Percentiles rank a stretch among this genome's conserved stretches.
Evolutionary conservation across 2,797 vertebrate genomes (phyloP).

Genomic region (Lepilemur septentrionalis): DNA sequence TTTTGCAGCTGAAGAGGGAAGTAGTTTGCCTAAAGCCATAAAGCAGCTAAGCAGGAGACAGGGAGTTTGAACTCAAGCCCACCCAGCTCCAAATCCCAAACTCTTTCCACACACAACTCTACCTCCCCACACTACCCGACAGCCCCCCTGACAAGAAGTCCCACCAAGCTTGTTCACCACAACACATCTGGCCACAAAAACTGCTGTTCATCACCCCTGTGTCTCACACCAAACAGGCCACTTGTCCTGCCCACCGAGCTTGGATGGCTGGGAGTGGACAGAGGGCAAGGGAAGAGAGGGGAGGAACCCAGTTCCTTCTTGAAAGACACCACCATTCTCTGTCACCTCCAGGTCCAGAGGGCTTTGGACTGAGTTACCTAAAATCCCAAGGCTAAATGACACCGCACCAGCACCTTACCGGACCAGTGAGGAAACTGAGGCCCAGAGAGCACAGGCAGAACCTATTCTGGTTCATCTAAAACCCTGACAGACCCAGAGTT

Average conservation of each 20-base stretch:
- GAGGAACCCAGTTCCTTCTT: not conserved
- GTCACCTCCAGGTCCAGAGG: not conserved
- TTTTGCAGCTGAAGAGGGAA: not conserved
- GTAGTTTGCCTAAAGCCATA: not conserved
- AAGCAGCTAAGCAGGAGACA: not conserved
- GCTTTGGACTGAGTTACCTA: conserved; percentile 12
- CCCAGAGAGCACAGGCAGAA: not conserved
- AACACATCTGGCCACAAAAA: not conserved
- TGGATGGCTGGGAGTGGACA: not conserved
- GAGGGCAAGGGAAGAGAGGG: not conserved
- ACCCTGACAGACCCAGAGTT: not conserved
- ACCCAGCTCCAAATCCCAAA: not conserved
- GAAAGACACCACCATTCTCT: conserved; percentile 31
- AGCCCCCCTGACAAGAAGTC: not conserved
- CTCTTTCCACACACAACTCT: not conserved
- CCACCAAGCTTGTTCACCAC: not conserved
- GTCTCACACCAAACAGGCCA: not conserved
- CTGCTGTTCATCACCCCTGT: not conserved
- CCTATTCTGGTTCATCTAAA: not conserved
- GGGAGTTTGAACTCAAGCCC: conserved; percentile 23
- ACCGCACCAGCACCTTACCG: not conserved
- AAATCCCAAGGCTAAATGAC: conserved; percentile 31
- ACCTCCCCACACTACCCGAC: not conserved
- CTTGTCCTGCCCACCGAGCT: conserved; percentile 4
- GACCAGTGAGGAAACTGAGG: not conserved